These are phyloP conservation scores for Bombus waltoni DNA, from an alignment of 1,140 invertebrate genomes.

Conservation along the genomic window DNA sequence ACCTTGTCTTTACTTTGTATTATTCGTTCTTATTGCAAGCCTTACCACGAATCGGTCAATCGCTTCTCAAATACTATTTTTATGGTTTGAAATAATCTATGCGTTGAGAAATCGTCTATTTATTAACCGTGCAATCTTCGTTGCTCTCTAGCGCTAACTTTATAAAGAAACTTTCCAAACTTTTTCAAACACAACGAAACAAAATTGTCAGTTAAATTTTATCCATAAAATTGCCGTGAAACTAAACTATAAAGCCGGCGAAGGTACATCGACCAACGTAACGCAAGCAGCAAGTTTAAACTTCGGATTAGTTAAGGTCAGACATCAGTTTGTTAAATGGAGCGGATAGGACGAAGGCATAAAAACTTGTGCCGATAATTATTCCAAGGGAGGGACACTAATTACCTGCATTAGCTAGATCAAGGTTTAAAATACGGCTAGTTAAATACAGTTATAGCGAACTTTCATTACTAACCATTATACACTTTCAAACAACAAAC, in stretches of 20 bases:
- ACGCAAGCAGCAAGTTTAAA: constrained; percentile 7
- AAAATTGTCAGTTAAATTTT: background rate
- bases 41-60: background rate
- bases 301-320: constrained; percentile 11
- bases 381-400: constrained; percentile 23
- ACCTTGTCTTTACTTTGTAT: too few relatives aligned
- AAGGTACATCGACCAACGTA: background rate
- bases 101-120: background rate
- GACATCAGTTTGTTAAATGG: constrained; percentile 25
- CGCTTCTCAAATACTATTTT: background rate
- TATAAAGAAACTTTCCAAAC: background rate
- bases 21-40: background rate
- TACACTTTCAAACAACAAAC: background rate
- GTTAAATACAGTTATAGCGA: background rate
- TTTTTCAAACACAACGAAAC: background rate
- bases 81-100: background rate
- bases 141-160: background rate
- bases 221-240: background rate
- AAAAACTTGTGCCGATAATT: constrained; percentile 22
- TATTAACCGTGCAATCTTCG: background rate
- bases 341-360: background rate
- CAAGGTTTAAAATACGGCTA: background rate
- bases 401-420: background rate
- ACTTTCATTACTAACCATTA: background rate
- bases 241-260: background rate